Evolutionary conservation across 2,113 vertebrate species (phyloP), one percentile per base, ranked within the genome.

Genomic region (Datnioides undecimradiatus): DNA sequence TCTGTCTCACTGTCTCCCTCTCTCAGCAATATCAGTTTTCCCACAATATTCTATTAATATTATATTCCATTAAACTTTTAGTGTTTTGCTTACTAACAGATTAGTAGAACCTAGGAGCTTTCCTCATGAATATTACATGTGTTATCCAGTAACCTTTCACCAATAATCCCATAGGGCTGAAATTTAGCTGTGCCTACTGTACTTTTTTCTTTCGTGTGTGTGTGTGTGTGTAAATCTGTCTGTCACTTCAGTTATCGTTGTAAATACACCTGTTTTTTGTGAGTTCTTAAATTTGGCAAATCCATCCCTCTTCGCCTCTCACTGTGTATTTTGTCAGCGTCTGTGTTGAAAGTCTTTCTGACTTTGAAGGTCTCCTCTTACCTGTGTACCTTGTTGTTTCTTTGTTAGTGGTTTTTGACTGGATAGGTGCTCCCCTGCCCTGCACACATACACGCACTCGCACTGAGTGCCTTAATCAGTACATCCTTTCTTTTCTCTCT

Each of bases 121-220:
- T 78, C 8, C 29, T 71, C 82, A 60, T 85, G 65, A 87, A 85
- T 87, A 70, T 67, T 83, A 23, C 49, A 82, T 76, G n/a, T 65
- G n/a, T 65, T 77, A 66, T 87, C 45, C 0, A 0, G 48, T 88
- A 63, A 77, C 75, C 74, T 87, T 79, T 84, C 54, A 59, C 68
- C 45, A 60, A 3, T 67, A 62, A 60, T 78, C 79, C 69, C 40
- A 54, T 41, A 57, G 60, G 79, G 55, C 14, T 55, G 41, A 67
- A 59, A 81, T 33, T 54, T 70, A 58, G 60, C 31, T 41, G 7
- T 73, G 69, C 6, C 25, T 4, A 38, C 52, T 58, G 16, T 31
- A 17, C 34, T 51, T 66, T 48, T 51, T 34, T n/a, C 1, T 21
- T 51, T 36, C 38, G 1, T 45, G 1, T 46, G 17, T 59, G 10